These are phyloP conservation scores for Mya arenaria DNA, from an alignment of 1,140 invertebrate species.

Conservation along the genomic window DNA sequence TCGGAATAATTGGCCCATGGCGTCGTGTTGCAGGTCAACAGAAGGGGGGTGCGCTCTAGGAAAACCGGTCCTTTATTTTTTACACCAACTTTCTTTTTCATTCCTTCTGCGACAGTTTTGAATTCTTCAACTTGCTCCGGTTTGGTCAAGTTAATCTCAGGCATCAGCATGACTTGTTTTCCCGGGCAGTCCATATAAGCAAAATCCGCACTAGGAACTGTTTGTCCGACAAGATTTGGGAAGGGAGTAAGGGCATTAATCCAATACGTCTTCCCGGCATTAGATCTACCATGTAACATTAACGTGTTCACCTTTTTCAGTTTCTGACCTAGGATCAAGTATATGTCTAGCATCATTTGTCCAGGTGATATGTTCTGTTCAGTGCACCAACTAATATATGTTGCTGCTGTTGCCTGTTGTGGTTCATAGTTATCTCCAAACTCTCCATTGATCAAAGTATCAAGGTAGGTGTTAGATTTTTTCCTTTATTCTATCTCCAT, in stretches of 20 bases:
- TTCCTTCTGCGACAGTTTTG: constrained; percentile 12
- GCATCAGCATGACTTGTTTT: background rate
- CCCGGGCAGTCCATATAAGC: constrained; percentile 2
- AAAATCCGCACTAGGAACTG: background rate
- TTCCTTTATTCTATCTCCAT: too few species aligned
- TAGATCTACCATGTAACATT: background rate
- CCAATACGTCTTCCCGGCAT: constrained; percentile 34
- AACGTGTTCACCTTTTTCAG: too few species aligned
- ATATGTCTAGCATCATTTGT: too few species aligned
- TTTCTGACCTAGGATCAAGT: too few species aligned
- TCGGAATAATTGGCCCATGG: background rate
- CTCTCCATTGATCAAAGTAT: too few species aligned
- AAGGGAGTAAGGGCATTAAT: background rate
- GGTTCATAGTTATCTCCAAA: too few species aligned
- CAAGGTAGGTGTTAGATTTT: too few species aligned
- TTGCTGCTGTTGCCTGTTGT: too few species aligned
- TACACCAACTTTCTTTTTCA: background rate
- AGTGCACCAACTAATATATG: too few species aligned
- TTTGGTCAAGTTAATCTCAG: background rate
- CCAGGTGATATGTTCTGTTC: too few species aligned
- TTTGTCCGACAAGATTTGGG: background rate
- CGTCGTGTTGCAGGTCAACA: background rate
- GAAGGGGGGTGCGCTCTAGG: background rate
- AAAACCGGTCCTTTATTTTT: background rate
- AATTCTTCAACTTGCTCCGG: background rate